Conservation (phyloP, 2,888 invertebrate species). For the Dasypolia templi region DNA sequence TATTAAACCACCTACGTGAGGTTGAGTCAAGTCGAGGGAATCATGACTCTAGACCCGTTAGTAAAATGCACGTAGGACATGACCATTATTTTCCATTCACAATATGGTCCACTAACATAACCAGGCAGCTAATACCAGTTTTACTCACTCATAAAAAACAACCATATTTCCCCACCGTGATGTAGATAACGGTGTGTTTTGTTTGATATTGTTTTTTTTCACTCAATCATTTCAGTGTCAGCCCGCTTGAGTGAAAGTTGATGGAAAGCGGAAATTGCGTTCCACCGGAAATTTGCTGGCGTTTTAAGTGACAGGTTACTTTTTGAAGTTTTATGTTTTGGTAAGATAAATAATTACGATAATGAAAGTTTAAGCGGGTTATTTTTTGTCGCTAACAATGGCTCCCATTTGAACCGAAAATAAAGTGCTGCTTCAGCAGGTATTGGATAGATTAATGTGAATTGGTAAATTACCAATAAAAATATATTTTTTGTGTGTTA, state of each 20-base stretch:
- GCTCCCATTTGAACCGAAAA: background rate
- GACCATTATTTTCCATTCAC: background rate
- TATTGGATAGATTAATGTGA: no score
- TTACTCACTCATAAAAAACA: background rate
- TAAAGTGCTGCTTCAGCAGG: background rate
- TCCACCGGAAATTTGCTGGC: conserved; percentile 35
- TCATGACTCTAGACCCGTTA: background rate
- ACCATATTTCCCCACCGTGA: conserved; percentile 24
- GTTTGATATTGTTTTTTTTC: no score
- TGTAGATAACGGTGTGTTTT: no score
- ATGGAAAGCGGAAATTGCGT: conserved; percentile 53
- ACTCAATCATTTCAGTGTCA: conserved; percentile 52
- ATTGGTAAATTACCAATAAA: no score
- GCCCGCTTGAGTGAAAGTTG: conserved; percentile 29
- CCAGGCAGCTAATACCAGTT: background rate
- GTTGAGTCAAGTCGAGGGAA: no score
- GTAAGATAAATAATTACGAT: background rate
- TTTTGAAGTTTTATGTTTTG: conserved; percentile 11
- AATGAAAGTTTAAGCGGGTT: background rate
- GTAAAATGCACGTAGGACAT: background rate
- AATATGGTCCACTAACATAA: no score
- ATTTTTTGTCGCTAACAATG: background rate
- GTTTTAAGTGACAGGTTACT: conserved; percentile 33
- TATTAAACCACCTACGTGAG: no score
- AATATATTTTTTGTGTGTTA: no score